Percentiles rank a stretch among this genome's conserved stretches.
These are phyloP conservation scores for Pachycephala philippinensis DNA, from an alignment of 2,113 vertebrate species.

Conservation along the genomic window DNA sequence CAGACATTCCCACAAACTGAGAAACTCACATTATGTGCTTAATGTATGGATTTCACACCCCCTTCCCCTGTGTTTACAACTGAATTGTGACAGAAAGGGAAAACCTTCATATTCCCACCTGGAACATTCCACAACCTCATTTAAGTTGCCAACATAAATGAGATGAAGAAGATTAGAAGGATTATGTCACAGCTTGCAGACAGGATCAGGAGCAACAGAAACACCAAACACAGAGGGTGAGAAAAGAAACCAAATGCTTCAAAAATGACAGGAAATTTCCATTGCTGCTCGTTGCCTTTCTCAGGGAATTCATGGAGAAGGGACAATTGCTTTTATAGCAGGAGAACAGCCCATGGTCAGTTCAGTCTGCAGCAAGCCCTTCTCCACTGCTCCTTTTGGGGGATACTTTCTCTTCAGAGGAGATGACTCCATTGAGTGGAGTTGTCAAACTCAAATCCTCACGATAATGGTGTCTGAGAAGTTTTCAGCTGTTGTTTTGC, in stretches of 20 bases:
- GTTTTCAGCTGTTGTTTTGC: slow-evolving; percentile 76
- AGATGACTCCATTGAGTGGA: not conserved
- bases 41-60: not conserved
- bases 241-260: not conserved
- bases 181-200: not conserved
- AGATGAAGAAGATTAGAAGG: not conserved
- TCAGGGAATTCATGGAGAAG: not conserved
- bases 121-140: not conserved
- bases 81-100: not conserved
- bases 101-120: not conserved
- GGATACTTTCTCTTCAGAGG: not conserved
- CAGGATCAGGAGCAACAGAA: not conserved
- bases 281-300: not conserved
- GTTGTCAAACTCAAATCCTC: not conserved
- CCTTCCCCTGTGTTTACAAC: not conserved
- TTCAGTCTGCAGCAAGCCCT: not conserved
- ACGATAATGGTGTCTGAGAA: not conserved
- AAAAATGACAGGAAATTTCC: not conserved
- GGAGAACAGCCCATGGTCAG: not conserved
- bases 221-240: not conserved
- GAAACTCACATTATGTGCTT: not conserved
- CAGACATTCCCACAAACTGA: not conserved
- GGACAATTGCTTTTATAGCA: not conserved
- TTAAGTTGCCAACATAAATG: not conserved
- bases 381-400: not conserved